Evolutionary conservation across 2,113 vertebrate species (phyloP), one percentile per base, ranked within the genome.

Genomic region (Charadrius vociferus): DNA sequence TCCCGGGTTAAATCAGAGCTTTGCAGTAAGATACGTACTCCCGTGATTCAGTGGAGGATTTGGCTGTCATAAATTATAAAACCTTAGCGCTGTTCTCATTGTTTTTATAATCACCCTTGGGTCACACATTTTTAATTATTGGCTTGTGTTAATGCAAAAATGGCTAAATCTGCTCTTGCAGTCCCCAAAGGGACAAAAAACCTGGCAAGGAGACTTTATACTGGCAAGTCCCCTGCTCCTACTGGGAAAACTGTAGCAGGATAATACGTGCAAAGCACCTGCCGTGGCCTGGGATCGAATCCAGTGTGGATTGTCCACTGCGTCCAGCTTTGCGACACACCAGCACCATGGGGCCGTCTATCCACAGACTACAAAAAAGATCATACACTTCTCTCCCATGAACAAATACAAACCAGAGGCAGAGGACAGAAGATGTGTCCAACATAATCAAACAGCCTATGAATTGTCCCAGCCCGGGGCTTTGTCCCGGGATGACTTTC

Each of bases 211-310:
- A 62, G 85, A 16, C 9, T 85, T 91, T 78, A 29, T 22, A 21
- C 29, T 75, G 71, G 47, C 66, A 88, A 58, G 34, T 67, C 5
- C 32, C 12, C n/a, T 37, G 19, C 16, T 94, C 50, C 63, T 72
- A 5, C 67, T 81, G 86, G 67, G 72, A 36, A 37, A 49, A 10
- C 27, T 37, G 18, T 10, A 45, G 52, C 65, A 71, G 74, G 65
- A 47, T 23, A 55, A n/a, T 29, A 39, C 23, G 52, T 90, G 65
- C 61, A 72, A 75, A 94, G 73, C 90, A 52, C 85, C 88, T 94
- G 78, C 84, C 7, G 5, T 23, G 63, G 68, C 39, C 36, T 77
- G 93, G 89, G 80, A 62, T 43, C 1, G 14, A 34, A 72, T 86
- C 91, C 91, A 61, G n/a, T 2, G 26, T 65, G 67, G 36, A 50